These are phyloP conservation scores for Toxotes lorentzi DNA, from an alignment of 2,797 vertebrate species.

Conservation along the genomic window DNA sequence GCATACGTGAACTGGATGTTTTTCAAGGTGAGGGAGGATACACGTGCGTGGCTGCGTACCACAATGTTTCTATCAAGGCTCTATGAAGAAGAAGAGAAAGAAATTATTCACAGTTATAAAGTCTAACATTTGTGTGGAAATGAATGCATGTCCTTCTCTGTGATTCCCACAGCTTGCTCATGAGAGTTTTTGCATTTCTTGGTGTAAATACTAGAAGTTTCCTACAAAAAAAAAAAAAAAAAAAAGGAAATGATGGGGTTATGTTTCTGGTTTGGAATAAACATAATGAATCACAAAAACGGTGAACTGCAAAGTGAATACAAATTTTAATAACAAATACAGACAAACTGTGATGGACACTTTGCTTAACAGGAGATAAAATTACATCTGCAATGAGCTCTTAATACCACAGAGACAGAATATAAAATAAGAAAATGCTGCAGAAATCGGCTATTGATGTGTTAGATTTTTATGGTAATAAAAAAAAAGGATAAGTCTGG, in stretches of 20 bases:
- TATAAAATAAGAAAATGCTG: neutral
- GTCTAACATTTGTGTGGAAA: neutral
- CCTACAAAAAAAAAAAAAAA: neutral
- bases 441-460: neutral
- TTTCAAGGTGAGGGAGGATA: conserved; percentile 96
- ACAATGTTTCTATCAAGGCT: conserved; percentile 92
- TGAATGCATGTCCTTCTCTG: neutral
- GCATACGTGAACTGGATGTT: conserved; percentile 96
- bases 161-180: neutral
- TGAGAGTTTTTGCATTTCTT: neutral
- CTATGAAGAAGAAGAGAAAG: conserved; percentile 74
- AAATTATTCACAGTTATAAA: conserved; percentile 14
- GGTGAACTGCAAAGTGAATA: neutral
- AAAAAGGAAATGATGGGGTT: neutral
- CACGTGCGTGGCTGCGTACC: conserved; percentile 92
- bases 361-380: conserved; percentile 1
- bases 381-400: neutral
- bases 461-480: neutral
- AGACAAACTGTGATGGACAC: neutral
- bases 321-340: neutral
- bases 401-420: neutral
- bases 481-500: neutral
- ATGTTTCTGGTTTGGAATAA: neutral
- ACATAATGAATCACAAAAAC: neutral
- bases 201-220: neutral